A percentile compares a stretch with the other conserved stretches of the same genome.
phyloP scores from a whole-genome alignment of 2,797 vertebrate genomes.

The Enteromius argenteus region DNA sequence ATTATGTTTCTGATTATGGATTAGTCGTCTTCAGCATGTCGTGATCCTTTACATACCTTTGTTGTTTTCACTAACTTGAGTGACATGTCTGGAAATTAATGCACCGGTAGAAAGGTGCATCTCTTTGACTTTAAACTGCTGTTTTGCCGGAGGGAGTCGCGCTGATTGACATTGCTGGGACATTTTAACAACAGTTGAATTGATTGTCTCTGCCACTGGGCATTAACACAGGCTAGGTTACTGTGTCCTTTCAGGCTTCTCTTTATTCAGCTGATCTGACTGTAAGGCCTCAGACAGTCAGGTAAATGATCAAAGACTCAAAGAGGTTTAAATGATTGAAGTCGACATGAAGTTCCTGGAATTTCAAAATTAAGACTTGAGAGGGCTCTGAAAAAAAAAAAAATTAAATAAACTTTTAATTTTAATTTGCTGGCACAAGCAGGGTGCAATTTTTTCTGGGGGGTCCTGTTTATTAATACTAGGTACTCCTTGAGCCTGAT shows the following conservation, averaged over 20 bases:
- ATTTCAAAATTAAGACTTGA: not conserved
- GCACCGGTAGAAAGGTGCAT: constrained; percentile 40
- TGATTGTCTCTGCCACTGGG: constrained; percentile 78
- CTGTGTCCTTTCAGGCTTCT: constrained; percentile 58
- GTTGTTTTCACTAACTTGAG: constrained; percentile 54
- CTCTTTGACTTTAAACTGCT: constrained; percentile 55
- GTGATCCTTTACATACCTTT: constrained; percentile 30
- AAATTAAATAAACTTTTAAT: not conserved
- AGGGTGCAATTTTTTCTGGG: not conserved
- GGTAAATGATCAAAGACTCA: constrained; percentile 22
- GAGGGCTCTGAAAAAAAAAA: not conserved
- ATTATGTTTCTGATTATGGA: constrained; percentile 26
- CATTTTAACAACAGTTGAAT: constrained; percentile 49
- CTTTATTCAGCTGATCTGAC: constrained; percentile 7
- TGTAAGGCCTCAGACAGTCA: constrained; percentile 13
- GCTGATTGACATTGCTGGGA: constrained; percentile 53
- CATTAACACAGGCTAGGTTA: constrained; percentile 80
- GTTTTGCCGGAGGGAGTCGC: constrained; percentile 77
- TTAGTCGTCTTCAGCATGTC: not conserved
- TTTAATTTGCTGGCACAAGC: not conserved
- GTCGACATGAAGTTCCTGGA: not conserved
- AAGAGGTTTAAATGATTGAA: not conserved
- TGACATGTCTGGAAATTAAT: constrained; percentile 54
- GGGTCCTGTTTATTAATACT: not conserved
- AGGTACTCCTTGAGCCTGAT: not conserved